Evolutionary conservation across 2,888 invertebrate species (phyloP), one percentile per base, ranked within the genome.

Genomic region (Dione vanillae): DNA sequence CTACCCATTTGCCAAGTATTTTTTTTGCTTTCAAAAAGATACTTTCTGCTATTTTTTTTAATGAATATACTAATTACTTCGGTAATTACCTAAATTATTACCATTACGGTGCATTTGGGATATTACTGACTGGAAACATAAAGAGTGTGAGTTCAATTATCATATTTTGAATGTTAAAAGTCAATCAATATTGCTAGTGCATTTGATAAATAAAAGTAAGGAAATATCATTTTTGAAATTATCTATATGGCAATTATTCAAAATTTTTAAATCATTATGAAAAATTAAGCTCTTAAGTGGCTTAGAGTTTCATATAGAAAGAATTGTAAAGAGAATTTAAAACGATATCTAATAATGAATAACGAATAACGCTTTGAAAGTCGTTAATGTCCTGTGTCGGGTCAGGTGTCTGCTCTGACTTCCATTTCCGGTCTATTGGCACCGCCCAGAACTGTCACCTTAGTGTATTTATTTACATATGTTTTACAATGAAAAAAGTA

Each of bases 321-420:
- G n/a, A 59, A 12, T 61, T 27, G 11, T 45, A 9, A 61, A 9
- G 5, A 27, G 27, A 45, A 61, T 11, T 6, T n/a, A 16, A 61
- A 45, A 27, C n/a, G n/a, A 0, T 27, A 2, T 41, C n/a, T 27
- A n/a, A n/a, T n/a, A n/a, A n/a, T n/a, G n/a, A 64, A 64, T 49
- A 19, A 19, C 49, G 37, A 54, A 67, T 62, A 27, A 69, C 49
- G 43, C 40, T 52, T 49, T 62, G 64, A 69, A 49, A 66, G 59
- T 67, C 54, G 62, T 49, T 37, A 69, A 56, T 67, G 70, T 65
- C 67, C 59, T 16, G 67, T 67, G 45, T 49, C 67, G 71, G 67
- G 71, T 65, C 71, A 74, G 71, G 67, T 71, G 69, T 70, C 72
- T 66, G 65, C 59, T 20, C 58, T 61, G 69, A 69, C 71, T 71